These are phyloP conservation scores for Meles meles DNA, from an alignment of 2,113 vertebrate genomes.

Conservation along the genomic window DNA sequence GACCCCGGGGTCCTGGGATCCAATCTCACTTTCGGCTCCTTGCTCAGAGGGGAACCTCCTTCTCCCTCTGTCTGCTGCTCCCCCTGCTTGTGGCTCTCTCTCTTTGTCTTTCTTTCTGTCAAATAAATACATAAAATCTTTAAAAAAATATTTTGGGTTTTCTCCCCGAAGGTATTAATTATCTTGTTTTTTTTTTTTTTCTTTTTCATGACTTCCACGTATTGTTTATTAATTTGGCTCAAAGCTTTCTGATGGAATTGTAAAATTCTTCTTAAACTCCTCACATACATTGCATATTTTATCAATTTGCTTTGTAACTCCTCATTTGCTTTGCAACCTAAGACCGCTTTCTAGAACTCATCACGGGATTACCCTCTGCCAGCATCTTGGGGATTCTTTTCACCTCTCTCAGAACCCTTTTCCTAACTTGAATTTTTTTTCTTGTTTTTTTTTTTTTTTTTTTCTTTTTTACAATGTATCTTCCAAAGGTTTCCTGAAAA, in stretches of 20 bases:
- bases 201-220: neutral
- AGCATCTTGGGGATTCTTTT: neutral
- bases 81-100: neutral
- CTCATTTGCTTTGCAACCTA: neutral
- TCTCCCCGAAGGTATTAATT: neutral
- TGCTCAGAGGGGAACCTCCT: neutral
- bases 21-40: neutral
- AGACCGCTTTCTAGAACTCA: fast-evolving
- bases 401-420: slow-evolving; percentile 6
- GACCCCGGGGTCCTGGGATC: too few species aligned
- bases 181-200: neutral
- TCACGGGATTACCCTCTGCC: neutral
- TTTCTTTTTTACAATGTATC: neutral
- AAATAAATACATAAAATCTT: neutral
- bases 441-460: neutral
- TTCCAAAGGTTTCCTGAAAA: neutral
- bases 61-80: neutral
- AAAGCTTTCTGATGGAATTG: neutral
- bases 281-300: neutral
- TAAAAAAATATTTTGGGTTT: neutral
- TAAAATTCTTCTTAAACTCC: neutral
- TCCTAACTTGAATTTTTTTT: neutral
- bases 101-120: neutral
- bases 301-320: neutral
- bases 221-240: neutral